Base-by-base conservation (phyloP, 2,888 invertebrate genomes). In the Epinotia nisella region DNA sequence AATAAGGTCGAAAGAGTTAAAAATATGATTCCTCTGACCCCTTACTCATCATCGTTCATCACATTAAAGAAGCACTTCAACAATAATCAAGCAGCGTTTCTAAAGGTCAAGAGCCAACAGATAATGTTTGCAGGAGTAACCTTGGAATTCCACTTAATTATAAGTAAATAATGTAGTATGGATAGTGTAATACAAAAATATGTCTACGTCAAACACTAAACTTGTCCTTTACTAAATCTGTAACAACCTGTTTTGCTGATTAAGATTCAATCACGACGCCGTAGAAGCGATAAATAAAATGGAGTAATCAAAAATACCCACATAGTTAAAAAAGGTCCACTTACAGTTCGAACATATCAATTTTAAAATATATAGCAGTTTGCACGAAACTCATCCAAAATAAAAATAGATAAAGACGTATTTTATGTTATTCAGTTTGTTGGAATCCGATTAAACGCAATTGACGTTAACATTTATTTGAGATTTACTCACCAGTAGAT, bases 401-500 rank as follows among this genome's bases (percentile, higher is more conserved):
- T 51, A 56, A 10, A 68, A 51, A 13, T 9, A n/a, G 53, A 51
- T 39, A 58, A 1, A 11, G 68, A 56, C 35, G 15, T 17, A 64
- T 55, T 58, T 41, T 51, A 61, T 64, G 62, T 69, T 70, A 79
- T 49, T 70, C 55, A 49, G 62, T 82, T 84, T 82, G 83, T 82
- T 86, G 84, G 82, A 85, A 83, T 82, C 77, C 79, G 81, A 80
- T 82, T 81, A 80, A 83, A 86, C 83, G 81, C 80, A 82, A 78
- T 82, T 78, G 77, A 74, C 72, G 70, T 76, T 75, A 21, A 78
- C 74, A 77, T 79, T 81, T 79, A 77, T 75, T 78, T 81, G 13
- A 45, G 59, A 67, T 66, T 74, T 60, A 75, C 82, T 81, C 85
- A 91, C 91, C 86, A 80, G 78, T 68, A 60, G 76, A 55, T 24